Percentiles rank a stretch among this genome's conserved stretches.
Evolutionary conservation across 2,888 invertebrate species (phyloP).

Genomic region (Mythimna vitellina): DNA sequence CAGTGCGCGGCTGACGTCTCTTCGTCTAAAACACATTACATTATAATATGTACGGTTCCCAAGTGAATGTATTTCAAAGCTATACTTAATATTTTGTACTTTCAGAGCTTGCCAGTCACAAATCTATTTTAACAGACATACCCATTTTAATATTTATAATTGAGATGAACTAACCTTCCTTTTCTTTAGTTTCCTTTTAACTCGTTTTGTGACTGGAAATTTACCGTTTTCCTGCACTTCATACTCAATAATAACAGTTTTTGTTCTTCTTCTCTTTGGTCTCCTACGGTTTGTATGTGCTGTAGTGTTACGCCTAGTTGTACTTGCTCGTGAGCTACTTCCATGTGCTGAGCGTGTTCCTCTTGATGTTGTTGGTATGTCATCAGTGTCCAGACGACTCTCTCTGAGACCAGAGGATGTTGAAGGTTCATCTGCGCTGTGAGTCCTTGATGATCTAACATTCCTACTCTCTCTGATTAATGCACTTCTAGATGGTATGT

Average conservation of each 20-base stretch:
- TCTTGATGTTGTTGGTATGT: conserved; percentile 68
- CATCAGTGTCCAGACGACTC: conserved; percentile 49
- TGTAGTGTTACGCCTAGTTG: conserved; percentile 65
- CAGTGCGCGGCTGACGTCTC: conserved; percentile 81
- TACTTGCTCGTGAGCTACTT: conserved; percentile 48
- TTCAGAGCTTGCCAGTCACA: not conserved
- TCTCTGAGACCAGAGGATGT: conserved; percentile 71
- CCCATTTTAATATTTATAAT: not conserved
- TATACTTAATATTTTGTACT: too few relatives aligned
- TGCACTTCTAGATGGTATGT: conserved; percentile 50
- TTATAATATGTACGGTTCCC: not conserved
- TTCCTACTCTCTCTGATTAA: conserved; percentile 45
- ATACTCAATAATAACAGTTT: conserved; percentile 92
- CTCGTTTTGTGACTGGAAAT: conserved; percentile 90
- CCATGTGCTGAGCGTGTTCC: conserved; percentile 44
- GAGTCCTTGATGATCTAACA: conserved; percentile 56
- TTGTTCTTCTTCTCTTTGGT: conserved; percentile 82
- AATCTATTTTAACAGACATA: not conserved
- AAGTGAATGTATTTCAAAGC: not conserved
- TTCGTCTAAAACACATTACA: conserved; percentile 65
- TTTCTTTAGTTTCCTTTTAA: conserved; percentile 82
- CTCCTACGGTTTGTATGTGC: conserved; percentile 71
- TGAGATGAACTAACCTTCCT: conserved; percentile 74
- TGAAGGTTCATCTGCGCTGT: conserved; percentile 71
- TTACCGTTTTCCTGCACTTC: conserved; percentile 92